A percentile compares a stretch with the other conserved stretches of the same genome.
Conservation (phyloP, 2,797 vertebrate genomes). For the Erethizon dorsatum region DNA sequence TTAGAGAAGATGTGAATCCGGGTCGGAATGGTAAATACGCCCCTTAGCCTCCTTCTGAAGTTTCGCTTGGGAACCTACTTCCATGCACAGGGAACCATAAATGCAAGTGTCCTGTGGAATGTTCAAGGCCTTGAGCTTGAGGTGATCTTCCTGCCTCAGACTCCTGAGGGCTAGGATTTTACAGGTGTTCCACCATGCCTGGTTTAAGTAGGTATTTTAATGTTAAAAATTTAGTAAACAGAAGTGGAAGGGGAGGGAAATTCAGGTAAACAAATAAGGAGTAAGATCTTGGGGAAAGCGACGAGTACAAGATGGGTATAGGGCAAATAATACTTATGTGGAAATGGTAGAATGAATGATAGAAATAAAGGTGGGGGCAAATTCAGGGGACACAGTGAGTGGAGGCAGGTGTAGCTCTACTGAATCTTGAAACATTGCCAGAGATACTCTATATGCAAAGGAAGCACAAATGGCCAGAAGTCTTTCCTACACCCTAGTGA, state of each 20-base stretch:
- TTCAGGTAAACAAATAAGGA: conserved; percentile 16
- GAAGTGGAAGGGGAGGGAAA: background rate
- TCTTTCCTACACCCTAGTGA: background rate
- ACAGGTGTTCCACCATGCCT: background rate
- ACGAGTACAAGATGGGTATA: background rate
- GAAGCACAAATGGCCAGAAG: background rate
- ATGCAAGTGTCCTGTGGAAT: conserved; percentile 25
- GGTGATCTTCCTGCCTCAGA: background rate
- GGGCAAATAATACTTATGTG: background rate
- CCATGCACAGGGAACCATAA: background rate
- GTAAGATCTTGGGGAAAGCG: background rate
- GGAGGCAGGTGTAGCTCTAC: background rate
- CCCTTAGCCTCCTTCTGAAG: background rate
- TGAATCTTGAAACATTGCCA: background rate
- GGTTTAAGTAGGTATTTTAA: conserved; percentile 45
- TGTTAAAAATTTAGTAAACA: conserved; percentile 18
- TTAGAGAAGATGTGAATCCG: conserved; percentile 39
- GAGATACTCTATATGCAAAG: background rate
- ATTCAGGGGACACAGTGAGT: background rate
- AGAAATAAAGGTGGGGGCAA: background rate
- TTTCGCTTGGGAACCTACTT: background rate
- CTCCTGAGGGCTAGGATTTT: background rate
- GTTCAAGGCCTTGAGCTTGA: background rate
- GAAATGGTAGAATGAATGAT: conserved; percentile 10
- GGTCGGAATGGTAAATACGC: background rate